Evolutionary conservation across 2,888 invertebrate genomes (phyloP).

Genomic region (Xanthia togata): DNA sequence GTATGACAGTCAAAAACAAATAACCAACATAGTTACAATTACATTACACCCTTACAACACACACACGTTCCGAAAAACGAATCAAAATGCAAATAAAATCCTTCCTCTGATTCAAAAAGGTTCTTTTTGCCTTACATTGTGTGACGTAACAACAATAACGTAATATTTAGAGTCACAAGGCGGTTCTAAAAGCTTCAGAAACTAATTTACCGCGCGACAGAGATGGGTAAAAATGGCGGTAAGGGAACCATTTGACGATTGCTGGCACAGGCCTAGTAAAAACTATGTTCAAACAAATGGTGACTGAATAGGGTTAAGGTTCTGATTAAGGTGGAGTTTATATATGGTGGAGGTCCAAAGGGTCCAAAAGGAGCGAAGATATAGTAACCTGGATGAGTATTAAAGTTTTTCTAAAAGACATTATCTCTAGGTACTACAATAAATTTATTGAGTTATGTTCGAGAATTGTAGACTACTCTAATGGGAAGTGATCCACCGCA

Average conservation of each 20-base stretch:
- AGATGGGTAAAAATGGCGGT: constrained; percentile 34
- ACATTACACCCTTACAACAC: not conserved
- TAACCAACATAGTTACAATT: not conserved
- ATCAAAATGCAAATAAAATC: constrained; percentile 35
- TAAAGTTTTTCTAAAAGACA: too few species aligned
- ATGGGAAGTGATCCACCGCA: not conserved
- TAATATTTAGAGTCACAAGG: constrained; percentile 28
- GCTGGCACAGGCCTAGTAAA: constrained; percentile 15
- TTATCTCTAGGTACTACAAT: not conserved
- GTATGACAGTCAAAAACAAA: not conserved
- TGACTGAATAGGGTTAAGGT: not conserved
- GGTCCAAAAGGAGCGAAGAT: not conserved
- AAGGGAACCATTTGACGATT: constrained; percentile 45
- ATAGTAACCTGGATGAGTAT: not conserved
- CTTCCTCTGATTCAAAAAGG: not conserved
- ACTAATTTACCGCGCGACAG: constrained; percentile 43
- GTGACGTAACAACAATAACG: constrained; percentile 22
- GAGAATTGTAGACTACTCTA: too few species aligned
- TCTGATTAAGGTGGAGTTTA: not conserved
- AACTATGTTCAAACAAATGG: too few species aligned
- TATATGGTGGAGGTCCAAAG: not conserved
- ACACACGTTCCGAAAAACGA: not conserved
- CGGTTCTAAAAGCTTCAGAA: constrained; percentile 42
- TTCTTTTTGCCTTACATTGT: not conserved
- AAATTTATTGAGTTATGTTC: not conserved